Evolutionary conservation across 2,888 invertebrate genomes (phyloP), one percentile per base, ranked within the genome.

Genomic region (Unio delphinus): DNA sequence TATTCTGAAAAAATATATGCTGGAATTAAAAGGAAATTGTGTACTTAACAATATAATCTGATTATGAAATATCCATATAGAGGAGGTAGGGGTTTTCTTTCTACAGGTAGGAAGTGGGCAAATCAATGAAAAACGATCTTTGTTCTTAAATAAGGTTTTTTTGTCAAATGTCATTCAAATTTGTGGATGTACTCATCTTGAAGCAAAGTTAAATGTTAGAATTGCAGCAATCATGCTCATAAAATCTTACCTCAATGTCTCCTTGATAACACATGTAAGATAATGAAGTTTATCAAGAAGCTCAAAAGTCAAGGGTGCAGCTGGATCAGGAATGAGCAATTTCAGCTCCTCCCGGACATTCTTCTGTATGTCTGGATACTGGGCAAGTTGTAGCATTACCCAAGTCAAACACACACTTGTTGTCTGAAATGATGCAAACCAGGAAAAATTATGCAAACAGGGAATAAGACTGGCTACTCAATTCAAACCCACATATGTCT

Each of bases 231-330:
- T 18, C 59, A 26, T 23, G 59, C 20, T 59, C 15, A 59, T 59
- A 28, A 23, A 1, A 28, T 61, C 62, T 63, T 63, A 85, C 86
- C 87, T 80, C 55, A 86, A 78, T 2, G 84, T 81, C 76, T 87
- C 87, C 64, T 84, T 86, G 60, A 87, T 81, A 23, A 85, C 83
- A 69, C 81, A 78, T 34, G 75, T 78, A 20, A 84, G 67, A 67
- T 83, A 87, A 23, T 79, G 72, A 59, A 87, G 70, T 66, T 80
- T 63, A 26, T 85, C 83, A 61, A 87, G 64, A 6, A 65, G 62
- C 18, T 83, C 80, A 23, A 70, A 65, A 8, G 80, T 80, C 18
- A 86, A 68, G 26, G 67, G 67, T 23, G 67, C 56, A 4, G 63
- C 69, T 20, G 68, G 57, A 0, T 64, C 67, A 11, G 74, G 74